phyloP scores from a whole-genome alignment of 2,888 invertebrate genomes.

The Cacoxenus indagator region DNA sequence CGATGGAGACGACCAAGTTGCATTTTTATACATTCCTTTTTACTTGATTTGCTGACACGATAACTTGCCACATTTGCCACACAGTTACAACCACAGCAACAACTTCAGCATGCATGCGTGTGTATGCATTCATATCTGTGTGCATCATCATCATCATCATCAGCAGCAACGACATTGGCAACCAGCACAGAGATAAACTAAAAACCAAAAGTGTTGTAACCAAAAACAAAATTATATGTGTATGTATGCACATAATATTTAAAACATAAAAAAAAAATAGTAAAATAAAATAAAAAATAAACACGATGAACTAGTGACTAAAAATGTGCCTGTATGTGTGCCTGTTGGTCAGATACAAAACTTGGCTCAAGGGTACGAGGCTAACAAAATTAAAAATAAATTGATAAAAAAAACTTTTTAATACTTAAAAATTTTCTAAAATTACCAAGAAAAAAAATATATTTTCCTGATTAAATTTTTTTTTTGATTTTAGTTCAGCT shows the following conservation, averaged over 20 bases:
- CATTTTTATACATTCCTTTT: background rate
- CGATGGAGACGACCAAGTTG: background rate
- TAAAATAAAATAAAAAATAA: too few relatives aligned
- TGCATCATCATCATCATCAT: background rate
- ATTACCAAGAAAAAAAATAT: too few relatives aligned
- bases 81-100: background rate
- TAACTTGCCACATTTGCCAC: background rate
- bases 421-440: background rate
- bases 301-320: background rate
- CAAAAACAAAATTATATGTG: background rate
- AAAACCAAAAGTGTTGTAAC: slow-evolving; percentile 20
- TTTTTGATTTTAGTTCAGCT: background rate
- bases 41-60: background rate
- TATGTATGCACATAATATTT: too few relatives aligned
- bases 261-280: too few relatives aligned
- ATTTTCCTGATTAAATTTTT: background rate
- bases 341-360: background rate
- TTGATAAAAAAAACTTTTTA: background rate
- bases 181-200: slow-evolving; percentile 29
- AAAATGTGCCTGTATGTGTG: slow-evolving; percentile 14
- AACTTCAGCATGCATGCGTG: background rate
- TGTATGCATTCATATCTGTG: background rate
- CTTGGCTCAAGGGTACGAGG: background rate
- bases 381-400: background rate
- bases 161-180: background rate